Base-by-base conservation (phyloP, 2,888 invertebrate genomes). In the Pristionchus exspectatus region DNA sequence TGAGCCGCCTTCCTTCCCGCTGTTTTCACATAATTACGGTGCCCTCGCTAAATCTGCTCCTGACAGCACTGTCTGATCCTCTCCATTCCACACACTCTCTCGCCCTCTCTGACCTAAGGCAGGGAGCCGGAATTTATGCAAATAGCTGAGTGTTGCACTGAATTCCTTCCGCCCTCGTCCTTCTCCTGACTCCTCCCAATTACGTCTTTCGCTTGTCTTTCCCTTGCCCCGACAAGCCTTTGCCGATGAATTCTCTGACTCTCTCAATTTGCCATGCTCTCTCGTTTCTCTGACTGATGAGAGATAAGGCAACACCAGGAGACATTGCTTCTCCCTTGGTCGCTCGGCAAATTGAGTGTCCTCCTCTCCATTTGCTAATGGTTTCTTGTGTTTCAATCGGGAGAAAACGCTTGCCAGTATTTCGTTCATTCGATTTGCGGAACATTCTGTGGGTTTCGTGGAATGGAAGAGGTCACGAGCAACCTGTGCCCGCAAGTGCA, bases 201-300 rank as follows among this genome's bases (percentile, higher is more conserved):
- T 87, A 69, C 87, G 16, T 10, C 87, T 54, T 87, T n/a, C 33
- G 21, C 84, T 84, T 54, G 54, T 84, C 84, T 66, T 87, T n/a
- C 44, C 30, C 38, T 38, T 38, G 4, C 33, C 38, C 14, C 44
- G 12, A 63, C n/a, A 44, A 56, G 54, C 33, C 33, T 10, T 30
- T 56, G 21, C n/a, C 16, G n/a, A n/a, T 66, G 44, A 12, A 38
- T 38, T 21, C 30, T 85, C 56, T n/a, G 44, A 7, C 44, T 50
- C 44, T 50, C 44, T 50, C 44, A 50, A 7, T 50, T 12, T 0
- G 10, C 44, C 44, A 50, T 50, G 44, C 44, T 50, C 44, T 50
- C 44, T 50, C 44, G 44, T 12, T 50, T 50, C 44, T 50, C 9
- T 50, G 44, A 50, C 44, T 9, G 10, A 50, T 7, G 44, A 50